These are phyloP conservation scores for Argopecten irradians DNA, from an alignment of 1,140 invertebrate species.

Conservation along the genomic window DNA sequence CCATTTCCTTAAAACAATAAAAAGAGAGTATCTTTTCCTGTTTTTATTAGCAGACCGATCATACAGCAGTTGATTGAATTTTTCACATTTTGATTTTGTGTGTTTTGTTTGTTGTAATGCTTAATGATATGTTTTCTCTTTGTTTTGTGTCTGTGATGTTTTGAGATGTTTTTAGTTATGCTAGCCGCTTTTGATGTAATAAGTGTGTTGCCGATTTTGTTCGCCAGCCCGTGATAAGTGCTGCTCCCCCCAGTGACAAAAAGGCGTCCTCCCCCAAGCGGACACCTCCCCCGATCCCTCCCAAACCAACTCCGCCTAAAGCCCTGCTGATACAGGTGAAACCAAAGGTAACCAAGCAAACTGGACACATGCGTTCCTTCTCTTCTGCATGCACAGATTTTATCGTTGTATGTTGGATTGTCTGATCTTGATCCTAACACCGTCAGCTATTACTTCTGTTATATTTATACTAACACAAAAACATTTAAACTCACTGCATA, in stretches of 20 bases:
- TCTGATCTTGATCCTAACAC: too few relatives aligned
- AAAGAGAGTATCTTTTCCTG: too few relatives aligned
- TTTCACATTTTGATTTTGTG: background rate
- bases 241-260: slow-evolving; percentile 39
- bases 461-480: too few relatives aligned
- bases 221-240: slow-evolving; percentile 1
- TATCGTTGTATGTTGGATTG: too few relatives aligned
- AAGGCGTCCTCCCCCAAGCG: slow-evolving; percentile 40
- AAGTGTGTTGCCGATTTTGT: background rate
- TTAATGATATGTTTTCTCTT: background rate
- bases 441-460: too few relatives aligned
- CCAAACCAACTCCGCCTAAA: slow-evolving; percentile 52
- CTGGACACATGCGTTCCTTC: background rate
- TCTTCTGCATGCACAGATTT: background rate
- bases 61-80: background rate
- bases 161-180: background rate
- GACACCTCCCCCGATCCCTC: slow-evolving; percentile 63
- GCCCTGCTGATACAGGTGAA: slow-evolving; percentile 38
- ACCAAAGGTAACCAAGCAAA: slow-evolving; percentile 28
- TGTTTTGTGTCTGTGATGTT: background rate
- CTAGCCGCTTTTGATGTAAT: slow-evolving; percentile 1
- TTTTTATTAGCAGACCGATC: too few relatives aligned
- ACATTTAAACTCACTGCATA: too few relatives aligned
- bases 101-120: background rate
- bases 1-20: too few relatives aligned